Percentiles rank a stretch among this genome's conserved stretches.
Evolutionary conservation across 2,113 vertebrate genomes (phyloP).

Genomic region (Falco punctatus): DNA sequence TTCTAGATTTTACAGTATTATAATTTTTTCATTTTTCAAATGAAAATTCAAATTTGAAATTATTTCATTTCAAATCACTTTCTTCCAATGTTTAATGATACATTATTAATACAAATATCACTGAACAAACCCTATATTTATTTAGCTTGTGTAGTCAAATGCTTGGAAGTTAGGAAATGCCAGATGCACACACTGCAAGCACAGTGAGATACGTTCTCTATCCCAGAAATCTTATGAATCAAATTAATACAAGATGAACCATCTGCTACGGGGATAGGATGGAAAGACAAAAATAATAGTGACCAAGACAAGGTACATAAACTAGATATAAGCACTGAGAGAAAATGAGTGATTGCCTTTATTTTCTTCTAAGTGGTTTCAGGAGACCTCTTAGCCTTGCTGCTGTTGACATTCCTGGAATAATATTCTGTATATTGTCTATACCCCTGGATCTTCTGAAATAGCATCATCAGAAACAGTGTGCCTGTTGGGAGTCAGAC

Average conservation of each 20-base stretch:
- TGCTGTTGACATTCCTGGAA: neutral
- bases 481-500: neutral
- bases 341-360: neutral
- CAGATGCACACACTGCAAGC: neutral
- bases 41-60: too few species aligned
- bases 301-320: neutral
- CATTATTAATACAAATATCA: neutral
- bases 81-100: neutral
- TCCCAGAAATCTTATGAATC: slow-evolving; percentile 4
- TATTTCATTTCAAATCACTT: neutral
- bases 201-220: neutral
- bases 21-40: neutral
- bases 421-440: neutral
- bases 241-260: slow-evolving; percentile 16
- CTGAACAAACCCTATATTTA: neutral
- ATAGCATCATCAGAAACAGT: neutral
- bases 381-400: neutral
- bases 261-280: neutral
- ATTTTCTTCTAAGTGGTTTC: neutral
- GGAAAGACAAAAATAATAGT: neutral
- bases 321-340: neutral
- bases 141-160: neutral
- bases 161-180: neutral
- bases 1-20: neutral
- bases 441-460: neutral